Evolutionary conservation across 2,888 invertebrate genomes (phyloP), one percentile per base, ranked within the genome.

Genomic region (Xestia xanthographa): DNA sequence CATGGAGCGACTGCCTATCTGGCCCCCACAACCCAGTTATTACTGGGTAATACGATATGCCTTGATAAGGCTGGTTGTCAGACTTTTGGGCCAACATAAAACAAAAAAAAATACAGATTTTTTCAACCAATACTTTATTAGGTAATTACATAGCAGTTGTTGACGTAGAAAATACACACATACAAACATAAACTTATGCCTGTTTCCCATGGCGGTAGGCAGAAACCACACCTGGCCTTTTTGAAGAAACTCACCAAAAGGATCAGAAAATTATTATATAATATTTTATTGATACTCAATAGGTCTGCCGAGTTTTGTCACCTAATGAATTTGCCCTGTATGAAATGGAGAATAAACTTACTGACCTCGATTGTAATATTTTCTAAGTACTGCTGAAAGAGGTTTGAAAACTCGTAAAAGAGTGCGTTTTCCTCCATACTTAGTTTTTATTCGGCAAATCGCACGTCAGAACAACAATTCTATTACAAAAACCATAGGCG

Each of bases 401-500:
- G 22, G 9, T 6, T 26, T 12, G 6, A 26, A 53, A n/a, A 8
- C 48, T 4, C 11, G 20, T 22, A 2, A 14, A 66, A 34, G 5
- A 34, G 17, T 5, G 29, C 22, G 5, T 43, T 14, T 14, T 9
- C 20, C 6, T 56, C n/a, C 6, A n/a, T 50, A 53, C 5, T 38
- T n/a, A 1, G n/a, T 65, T 68, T 48, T 50, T 2, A 4, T 50
- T 26, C 17, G 2, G 22, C 4, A 11, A 70, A 41, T 4, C 17
- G 11, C 22, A 17, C 22, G 17, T 53, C 5, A 26, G 48, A 29
- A 41, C 11, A 11, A 70, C 4, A 29, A 22, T 12, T 69, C 11
- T 0, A 48, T 29, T 38, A 29, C 3, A 17, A 74, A 73, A 74
- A 29, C 38, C 5, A 17, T 34, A 75, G 75, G 75, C 50, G 62